Evolutionary conservation across 2,888 invertebrate species (phyloP).

Genomic region (Poecilus cupreus): DNA sequence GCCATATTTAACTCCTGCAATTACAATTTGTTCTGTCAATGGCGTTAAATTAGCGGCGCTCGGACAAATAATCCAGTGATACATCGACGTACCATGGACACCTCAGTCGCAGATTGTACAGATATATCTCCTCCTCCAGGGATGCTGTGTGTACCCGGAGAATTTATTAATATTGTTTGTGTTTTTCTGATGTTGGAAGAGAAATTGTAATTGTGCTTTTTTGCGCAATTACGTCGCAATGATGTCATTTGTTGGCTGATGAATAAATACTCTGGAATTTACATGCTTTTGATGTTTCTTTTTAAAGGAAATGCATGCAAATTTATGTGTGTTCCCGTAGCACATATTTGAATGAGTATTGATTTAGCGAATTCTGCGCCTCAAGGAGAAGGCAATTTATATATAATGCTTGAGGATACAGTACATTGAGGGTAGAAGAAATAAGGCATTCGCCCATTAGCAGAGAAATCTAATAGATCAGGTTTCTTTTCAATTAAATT

Average conservation of each 20-base stretch:
- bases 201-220: neutral
- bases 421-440: too few species aligned
- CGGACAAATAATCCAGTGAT: constrained; percentile 44
- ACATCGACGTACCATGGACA: neutral
- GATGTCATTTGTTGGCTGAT: neutral
- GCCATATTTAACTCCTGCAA: constrained; percentile 47
- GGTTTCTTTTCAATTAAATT: too few species aligned
- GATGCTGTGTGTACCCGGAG: neutral
- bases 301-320: neutral
- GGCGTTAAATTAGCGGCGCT: constrained; percentile 14
- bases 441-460: too few species aligned
- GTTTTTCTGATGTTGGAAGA: neutral
- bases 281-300: constrained; percentile 24
- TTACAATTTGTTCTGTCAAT: constrained; percentile 50
- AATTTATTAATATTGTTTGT: constrained; percentile 25
- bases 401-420: too few species aligned
- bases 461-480: too few species aligned
- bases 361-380: neutral
- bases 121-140: too few species aligned
- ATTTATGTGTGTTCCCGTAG: neutral
- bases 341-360: constrained; percentile 2
- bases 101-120: neutral
- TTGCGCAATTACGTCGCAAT: constrained; percentile 12
- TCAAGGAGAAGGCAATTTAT: too few species aligned
- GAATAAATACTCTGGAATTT: constrained; percentile 7